Evolutionary conservation across 2,797 vertebrate genomes (phyloP).

Genomic region (Neosalanx taihuensis): DNA sequence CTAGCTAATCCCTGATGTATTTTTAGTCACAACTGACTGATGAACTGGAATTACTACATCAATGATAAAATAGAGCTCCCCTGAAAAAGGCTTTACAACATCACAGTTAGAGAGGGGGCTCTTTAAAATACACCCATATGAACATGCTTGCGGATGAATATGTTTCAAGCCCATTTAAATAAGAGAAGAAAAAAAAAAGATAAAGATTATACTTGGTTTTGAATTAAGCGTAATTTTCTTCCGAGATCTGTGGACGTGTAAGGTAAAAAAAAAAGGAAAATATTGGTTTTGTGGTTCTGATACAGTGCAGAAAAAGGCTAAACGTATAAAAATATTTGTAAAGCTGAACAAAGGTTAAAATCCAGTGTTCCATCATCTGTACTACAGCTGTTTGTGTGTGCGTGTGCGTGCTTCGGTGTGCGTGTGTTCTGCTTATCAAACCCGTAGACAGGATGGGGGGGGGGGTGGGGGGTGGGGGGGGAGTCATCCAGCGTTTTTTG

Average conservation of each 20-base stretch:
- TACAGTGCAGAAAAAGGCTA: too few relatives aligned
- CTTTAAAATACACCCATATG: conserved; percentile 59
- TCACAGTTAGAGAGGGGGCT: conserved; percentile 50
- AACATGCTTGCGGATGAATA: conserved; percentile 56
- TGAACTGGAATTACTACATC: conserved; percentile 77
- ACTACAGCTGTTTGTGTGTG: conserved; percentile 22
- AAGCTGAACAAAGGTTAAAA: neutral
- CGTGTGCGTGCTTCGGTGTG: conserved; percentile 30
- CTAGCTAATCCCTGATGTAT: conserved; percentile 74
- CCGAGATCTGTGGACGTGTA: neutral
- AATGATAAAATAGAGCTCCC: conserved; percentile 69
- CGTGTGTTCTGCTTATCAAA: conserved; percentile 18
- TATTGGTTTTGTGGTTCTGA: too few relatives aligned
- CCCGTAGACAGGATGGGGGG: conserved; percentile 22
- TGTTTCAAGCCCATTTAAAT: conserved; percentile 32
- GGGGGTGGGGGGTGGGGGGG: neutral
- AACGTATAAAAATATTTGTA: too few relatives aligned
- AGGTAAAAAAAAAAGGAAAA: neutral
- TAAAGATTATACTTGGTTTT: conserved; percentile 39
- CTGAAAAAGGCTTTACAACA: conserved; percentile 69
- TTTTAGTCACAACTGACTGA: conserved; percentile 77
- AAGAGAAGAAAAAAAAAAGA: conserved; percentile 53
- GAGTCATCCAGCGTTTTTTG: conserved; percentile 38
- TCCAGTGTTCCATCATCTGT: conserved; percentile 14
- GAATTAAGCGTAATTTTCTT: conserved; percentile 33